These are phyloP conservation scores for Rhopalosiphum maidis DNA, from an alignment of 1,140 invertebrate species.

Conservation along the genomic window DNA sequence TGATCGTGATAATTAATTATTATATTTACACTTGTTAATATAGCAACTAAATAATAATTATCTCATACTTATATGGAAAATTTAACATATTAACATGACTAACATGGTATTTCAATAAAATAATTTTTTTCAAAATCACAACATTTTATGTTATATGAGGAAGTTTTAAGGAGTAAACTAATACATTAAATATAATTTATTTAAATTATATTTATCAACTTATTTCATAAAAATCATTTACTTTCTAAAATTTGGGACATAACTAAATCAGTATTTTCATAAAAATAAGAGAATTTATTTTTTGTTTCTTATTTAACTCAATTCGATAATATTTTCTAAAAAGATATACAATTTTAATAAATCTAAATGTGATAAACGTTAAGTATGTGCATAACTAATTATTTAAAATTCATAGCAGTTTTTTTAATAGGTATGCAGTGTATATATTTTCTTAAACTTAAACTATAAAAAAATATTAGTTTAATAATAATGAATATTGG, in stretches of 20 bases:
- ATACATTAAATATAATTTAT: background rate
- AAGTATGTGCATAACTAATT: background rate
- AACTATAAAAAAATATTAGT: background rate
- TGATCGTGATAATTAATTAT: constrained; percentile 54
- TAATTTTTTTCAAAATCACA: constrained; percentile 4
- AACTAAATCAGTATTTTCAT: constrained; percentile 42
- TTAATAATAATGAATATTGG: background rate
- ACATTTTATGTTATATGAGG: constrained; percentile 4
- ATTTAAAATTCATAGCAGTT: background rate
- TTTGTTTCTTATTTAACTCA: background rate
- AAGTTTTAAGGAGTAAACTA: background rate
- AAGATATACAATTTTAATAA: background rate
- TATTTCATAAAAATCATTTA: constrained; percentile 1
- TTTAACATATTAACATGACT: background rate
- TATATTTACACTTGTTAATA: constrained; percentile 51
- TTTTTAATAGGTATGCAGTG: background rate
- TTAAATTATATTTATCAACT: background rate
- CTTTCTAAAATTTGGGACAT: background rate
- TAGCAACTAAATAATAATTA: background rate
- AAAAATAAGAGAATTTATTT: constrained; percentile 26
- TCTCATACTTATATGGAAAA: background rate
- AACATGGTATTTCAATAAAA: constrained; percentile 38
- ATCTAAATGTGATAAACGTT: constrained; percentile 2
- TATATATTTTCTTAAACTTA: background rate
- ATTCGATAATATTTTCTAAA: constrained; percentile 11